Conservation (phyloP, 2,113 vertebrate species). For the Baryphthengus martii region DNA sequence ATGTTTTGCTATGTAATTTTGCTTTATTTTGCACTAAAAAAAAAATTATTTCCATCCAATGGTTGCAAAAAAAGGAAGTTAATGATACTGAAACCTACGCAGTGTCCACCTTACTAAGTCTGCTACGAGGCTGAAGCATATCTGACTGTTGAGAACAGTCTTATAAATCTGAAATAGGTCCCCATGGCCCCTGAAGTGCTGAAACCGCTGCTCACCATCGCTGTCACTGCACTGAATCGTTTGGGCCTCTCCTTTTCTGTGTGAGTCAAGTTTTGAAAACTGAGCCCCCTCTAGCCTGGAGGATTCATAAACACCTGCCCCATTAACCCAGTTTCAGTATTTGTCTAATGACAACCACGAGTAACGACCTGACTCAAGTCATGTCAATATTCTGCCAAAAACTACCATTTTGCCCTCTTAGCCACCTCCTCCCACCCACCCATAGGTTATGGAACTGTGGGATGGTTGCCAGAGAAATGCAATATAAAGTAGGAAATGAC, state of each 20-base stretch:
- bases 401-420: constrained; percentile 14
- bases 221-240: neutral
- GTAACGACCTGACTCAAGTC: constrained; percentile 6
- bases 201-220: fast-evolving
- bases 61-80: neutral
- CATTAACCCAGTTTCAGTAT: constrained; percentile 19
- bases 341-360: constrained; percentile 34
- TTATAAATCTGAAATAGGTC: neutral
- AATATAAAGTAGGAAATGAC: constrained; percentile 71
- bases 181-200: neutral
- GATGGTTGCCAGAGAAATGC: constrained; percentile 59
- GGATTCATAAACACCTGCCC: constrained; percentile 37
- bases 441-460: constrained; percentile 55
- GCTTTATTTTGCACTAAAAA: neutral
- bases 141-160: neutral
- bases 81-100: neutral
- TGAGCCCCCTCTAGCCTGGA: neutral
- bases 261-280: constrained; percentile 23
- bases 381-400: constrained; percentile 50
- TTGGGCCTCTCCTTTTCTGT: neutral
- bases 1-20: neutral
- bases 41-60: neutral
- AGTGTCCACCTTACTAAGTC: neutral
- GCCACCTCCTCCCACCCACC: constrained; percentile 38
- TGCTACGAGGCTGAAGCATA: neutral